Evolutionary conservation across 2,797 vertebrate genomes (phyloP).

Genomic region (Arremon brunneinucha): DNA sequence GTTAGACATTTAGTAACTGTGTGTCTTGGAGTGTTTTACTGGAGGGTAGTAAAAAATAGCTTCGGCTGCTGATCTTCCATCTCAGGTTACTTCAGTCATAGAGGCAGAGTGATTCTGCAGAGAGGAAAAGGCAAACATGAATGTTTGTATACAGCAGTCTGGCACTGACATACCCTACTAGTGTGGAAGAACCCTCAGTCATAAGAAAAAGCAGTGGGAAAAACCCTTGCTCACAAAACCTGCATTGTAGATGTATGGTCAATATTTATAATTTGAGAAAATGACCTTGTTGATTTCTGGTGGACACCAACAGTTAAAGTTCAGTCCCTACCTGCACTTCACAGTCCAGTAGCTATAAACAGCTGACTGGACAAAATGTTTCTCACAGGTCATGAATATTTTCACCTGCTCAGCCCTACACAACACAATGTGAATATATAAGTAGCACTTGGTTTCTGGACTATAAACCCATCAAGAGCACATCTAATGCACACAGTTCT

Average conservation of each 20-base stretch:
- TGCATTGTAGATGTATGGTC: neutral
- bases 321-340: neutral
- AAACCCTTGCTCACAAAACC: neutral
- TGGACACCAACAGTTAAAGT: neutral
- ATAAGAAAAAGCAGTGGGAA: neutral
- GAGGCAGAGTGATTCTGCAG: conserved; percentile 96
- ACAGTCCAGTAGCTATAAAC: neutral
- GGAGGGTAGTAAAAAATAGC: conserved; percentile 88
- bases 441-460: neutral
- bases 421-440: neutral
- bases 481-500: neutral
- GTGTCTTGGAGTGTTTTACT: conserved; percentile 86
- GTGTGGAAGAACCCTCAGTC: neutral
- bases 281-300: neutral
- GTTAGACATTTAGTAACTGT: conserved; percentile 86
- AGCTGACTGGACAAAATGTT: neutral
- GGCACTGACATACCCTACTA: neutral
- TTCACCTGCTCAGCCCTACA: neutral
- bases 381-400: neutral
- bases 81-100: conserved; percentile 99
- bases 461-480: neutral
- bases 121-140: neutral
- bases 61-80: conserved; percentile 75
- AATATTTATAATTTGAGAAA: neutral
- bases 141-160: neutral